phyloP scores from a whole-genome alignment of 2,888 invertebrate species.

The Platerodrilus igneus region DNA sequence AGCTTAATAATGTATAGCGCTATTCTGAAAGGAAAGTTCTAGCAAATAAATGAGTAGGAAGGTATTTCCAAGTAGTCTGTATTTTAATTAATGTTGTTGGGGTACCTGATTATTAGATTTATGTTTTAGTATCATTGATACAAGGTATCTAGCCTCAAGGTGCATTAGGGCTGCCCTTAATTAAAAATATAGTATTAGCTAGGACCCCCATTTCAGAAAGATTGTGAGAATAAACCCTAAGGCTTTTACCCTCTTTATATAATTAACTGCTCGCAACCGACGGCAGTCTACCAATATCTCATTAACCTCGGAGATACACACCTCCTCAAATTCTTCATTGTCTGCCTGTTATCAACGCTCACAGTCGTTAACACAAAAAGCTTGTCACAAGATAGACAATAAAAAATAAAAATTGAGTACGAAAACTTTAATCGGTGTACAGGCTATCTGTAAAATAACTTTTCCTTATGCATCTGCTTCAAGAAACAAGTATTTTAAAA shows the following conservation, averaged over 20 bases:
- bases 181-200: conserved; percentile 20
- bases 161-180: conserved; percentile 16
- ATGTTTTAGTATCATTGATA: background rate
- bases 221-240: conserved; percentile 24
- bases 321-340: conserved; percentile 34
- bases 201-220: conserved; percentile 19
- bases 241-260: conserved; percentile 39
- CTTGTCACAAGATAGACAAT: no score
- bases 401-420: no score
- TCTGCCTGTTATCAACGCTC: conserved; percentile 28
- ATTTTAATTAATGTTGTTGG: conserved; percentile 15
- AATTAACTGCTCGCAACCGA: conserved; percentile 42
- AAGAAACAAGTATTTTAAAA: no score
- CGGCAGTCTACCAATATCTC: conserved; percentile 40
- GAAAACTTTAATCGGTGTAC: no score
- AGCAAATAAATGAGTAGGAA: conserved; percentile 15
- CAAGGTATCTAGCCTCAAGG: conserved; percentile 8
- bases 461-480: no score
- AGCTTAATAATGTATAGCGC: conserved; percentile 20
- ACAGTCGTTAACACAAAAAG: conserved; percentile 21
- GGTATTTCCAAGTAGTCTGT: conserved; percentile 13
- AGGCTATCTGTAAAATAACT: no score
- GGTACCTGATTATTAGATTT: conserved; percentile 10
- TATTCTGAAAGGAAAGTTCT: no score
- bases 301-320: conserved; percentile 42